phyloP scores from a whole-genome alignment of 1,140 invertebrate species.

The Penaeus japonicus region DNA sequence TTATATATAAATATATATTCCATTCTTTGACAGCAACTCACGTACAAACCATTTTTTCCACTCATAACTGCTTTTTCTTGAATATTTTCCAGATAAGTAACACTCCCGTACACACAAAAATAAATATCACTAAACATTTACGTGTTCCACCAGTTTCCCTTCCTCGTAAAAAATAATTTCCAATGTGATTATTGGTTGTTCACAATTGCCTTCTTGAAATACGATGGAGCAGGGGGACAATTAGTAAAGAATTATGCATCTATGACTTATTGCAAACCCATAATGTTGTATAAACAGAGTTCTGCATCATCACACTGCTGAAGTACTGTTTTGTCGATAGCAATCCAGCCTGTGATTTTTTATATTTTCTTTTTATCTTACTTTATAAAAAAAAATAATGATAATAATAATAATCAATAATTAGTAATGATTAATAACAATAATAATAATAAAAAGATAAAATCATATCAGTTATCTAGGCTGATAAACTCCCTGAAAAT shows the following conservation, averaged over 20 bases:
- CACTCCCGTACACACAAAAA: too few species aligned
- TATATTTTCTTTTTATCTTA: not conserved
- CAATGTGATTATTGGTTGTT: too few species aligned
- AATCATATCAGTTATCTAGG: conserved; percentile 21
- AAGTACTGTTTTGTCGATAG: conserved; percentile 21
- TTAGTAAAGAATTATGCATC: conserved; percentile 24
- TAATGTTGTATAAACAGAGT: not conserved
- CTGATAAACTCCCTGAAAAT: conserved; percentile 52
- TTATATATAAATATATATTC: not conserved
- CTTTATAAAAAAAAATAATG: not conserved
- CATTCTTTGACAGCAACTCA: not conserved
- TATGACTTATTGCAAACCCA: conserved; percentile 10
- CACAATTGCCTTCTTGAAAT: not conserved
- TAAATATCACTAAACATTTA: too few species aligned
- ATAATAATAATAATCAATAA: not conserved
- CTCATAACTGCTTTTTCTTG: too few species aligned
- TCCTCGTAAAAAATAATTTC: too few species aligned
- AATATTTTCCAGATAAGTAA: too few species aligned
- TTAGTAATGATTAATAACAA: not conserved
- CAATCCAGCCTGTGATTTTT: not conserved
- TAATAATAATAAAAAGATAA: conserved; percentile 4
- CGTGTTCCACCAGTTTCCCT: too few species aligned
- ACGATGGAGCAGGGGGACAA: conserved; percentile 7
- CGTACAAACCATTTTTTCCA: not conserved
- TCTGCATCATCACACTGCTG: conserved; percentile 27